These are phyloP conservation scores for Nephrocerus scutellatus DNA, from an alignment of 2,888 invertebrate species.

Conservation along the genomic window DNA sequence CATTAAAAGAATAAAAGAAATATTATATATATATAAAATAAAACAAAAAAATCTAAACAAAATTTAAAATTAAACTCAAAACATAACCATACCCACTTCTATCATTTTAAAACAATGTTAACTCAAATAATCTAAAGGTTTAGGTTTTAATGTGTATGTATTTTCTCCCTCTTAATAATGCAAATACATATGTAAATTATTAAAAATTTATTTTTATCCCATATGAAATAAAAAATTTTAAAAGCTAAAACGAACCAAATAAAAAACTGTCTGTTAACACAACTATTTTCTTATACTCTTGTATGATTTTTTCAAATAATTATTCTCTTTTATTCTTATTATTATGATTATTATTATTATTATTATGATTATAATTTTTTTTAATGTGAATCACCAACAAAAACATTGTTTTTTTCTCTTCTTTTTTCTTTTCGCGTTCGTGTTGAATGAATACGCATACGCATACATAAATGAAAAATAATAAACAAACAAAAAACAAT, in stretches of 20 bases:
- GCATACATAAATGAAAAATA: slow-evolving; percentile 18
- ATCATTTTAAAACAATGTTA: too few relatives aligned
- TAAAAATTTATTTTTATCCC: slow-evolving; percentile 31
- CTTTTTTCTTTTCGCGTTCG: slow-evolving; percentile 45
- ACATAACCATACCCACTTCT: slow-evolving; percentile 11
- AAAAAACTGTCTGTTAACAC: too few relatives aligned
- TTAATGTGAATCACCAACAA: slow-evolving; percentile 48
- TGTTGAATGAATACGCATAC: slow-evolving; percentile 20
- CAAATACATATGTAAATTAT: slow-evolving; percentile 29
- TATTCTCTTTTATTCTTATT: too few relatives aligned
- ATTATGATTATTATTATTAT: slow-evolving; percentile 15
- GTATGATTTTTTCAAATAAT: too few relatives aligned
- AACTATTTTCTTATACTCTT: too few relatives aligned
- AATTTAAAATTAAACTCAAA: slow-evolving; percentile 13
- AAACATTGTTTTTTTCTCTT: slow-evolving; percentile 47
- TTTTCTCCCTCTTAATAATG: slow-evolving; percentile 17
- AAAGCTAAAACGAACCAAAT: too few relatives aligned
- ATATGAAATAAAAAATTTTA: too few relatives aligned
- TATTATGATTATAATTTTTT: slow-evolving; percentile 28
- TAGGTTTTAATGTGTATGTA: too few relatives aligned
- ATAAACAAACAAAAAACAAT: slow-evolving; percentile 17
- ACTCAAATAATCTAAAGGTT: too few relatives aligned
- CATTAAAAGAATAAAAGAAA: slow-evolving; percentile 16
- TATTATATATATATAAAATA: slow-evolving; percentile 5
- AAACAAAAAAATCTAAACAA: slow-evolving; percentile 14